phyloP scores from a whole-genome alignment of 92 coral and sea anemone genomes.

The Phymanthus crucifer region DNA sequence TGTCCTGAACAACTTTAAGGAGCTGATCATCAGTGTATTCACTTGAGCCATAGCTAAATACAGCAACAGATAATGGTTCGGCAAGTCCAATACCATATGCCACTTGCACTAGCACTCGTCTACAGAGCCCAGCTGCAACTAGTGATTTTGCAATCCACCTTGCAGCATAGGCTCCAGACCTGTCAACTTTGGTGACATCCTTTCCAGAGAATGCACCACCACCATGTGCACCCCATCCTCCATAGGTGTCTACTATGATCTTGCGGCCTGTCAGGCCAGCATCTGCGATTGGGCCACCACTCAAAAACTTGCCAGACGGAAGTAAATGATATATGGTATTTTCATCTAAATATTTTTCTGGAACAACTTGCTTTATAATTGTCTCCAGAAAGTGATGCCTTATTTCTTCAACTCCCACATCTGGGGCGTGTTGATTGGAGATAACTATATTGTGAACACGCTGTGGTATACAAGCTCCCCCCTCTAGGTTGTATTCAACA shows the following conservation, averaged over 20 bases:
- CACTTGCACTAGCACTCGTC: slow-evolving; percentile 74
- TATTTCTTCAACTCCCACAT: slow-evolving; percentile 64
- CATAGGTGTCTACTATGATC: slow-evolving; percentile 88
- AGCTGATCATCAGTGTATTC: slow-evolving; percentile 74
- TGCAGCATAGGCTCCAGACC: slow-evolving; percentile 87
- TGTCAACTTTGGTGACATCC: slow-evolving; percentile 86
- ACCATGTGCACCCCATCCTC: slow-evolving; percentile 96
- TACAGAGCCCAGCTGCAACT: slow-evolving; percentile 86
- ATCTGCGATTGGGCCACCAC: slow-evolving; percentile 81
- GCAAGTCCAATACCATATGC: slow-evolving; percentile 83
- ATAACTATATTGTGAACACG: slow-evolving; percentile 76
- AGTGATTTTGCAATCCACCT: slow-evolving; percentile 92
- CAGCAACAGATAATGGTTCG: slow-evolving; percentile 79
- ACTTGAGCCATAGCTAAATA: slow-evolving; percentile 83
- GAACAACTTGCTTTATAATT: slow-evolving; percentile 57
- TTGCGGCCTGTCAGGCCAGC: slow-evolving; percentile 92
- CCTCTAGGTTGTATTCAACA: slow-evolving; percentile 67
- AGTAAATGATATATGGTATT: slow-evolving; percentile 72
- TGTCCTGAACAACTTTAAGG: slow-evolving; percentile 59
- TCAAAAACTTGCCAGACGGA: slow-evolving; percentile 67
- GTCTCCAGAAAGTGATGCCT: slow-evolving; percentile 66
- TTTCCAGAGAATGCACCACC: slow-evolving; percentile 93
- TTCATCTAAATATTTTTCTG: slow-evolving; percentile 77
- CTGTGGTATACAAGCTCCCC: slow-evolving; percentile 75
- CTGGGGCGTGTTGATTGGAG: slow-evolving; percentile 66